Percentiles rank a stretch among this genome's conserved stretches.
Evolutionary conservation across 2,113 vertebrate species (phyloP).

Genomic region (Mustela nigripes): DNA sequence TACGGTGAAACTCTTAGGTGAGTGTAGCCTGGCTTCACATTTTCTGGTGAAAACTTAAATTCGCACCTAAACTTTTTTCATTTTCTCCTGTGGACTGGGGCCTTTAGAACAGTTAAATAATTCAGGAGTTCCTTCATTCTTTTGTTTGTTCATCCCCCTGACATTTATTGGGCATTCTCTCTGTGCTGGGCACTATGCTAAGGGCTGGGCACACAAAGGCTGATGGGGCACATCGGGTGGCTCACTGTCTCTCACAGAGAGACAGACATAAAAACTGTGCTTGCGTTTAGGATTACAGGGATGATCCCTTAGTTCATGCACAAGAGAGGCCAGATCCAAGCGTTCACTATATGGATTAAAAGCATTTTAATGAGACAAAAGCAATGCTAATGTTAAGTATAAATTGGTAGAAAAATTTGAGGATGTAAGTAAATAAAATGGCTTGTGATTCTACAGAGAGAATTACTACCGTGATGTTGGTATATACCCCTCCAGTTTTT

Average conservation of each 20-base stretch:
- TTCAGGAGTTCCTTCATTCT: not conserved
- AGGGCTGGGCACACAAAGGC: not conserved
- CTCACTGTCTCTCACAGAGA: not conserved
- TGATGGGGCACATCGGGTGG: accelerated
- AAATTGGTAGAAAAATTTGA: not conserved
- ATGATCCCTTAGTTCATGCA: not conserved
- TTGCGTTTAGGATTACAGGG: not conserved
- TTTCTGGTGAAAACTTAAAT: constrained; percentile 76
- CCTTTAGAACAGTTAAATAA: not conserved
- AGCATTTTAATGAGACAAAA: not conserved
- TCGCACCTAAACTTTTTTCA: constrained; percentile 45
- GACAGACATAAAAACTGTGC: no score
- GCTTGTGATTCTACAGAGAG: not conserved
- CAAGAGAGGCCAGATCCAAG: not conserved
- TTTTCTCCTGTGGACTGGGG: constrained; percentile 48
- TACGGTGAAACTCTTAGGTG: not conserved
- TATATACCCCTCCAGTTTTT: not conserved
- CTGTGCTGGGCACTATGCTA: accelerated
- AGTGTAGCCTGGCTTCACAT: constrained; percentile 41
- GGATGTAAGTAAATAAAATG: constrained; percentile 19
- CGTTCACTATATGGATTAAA: not conserved
- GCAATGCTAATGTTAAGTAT: not conserved
- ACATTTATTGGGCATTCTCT: no score
- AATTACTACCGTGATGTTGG: not conserved
- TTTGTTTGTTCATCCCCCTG: not conserved